Base-by-base conservation (phyloP, 2,113 vertebrate genomes). In the Nansenia antarctica region DNA sequence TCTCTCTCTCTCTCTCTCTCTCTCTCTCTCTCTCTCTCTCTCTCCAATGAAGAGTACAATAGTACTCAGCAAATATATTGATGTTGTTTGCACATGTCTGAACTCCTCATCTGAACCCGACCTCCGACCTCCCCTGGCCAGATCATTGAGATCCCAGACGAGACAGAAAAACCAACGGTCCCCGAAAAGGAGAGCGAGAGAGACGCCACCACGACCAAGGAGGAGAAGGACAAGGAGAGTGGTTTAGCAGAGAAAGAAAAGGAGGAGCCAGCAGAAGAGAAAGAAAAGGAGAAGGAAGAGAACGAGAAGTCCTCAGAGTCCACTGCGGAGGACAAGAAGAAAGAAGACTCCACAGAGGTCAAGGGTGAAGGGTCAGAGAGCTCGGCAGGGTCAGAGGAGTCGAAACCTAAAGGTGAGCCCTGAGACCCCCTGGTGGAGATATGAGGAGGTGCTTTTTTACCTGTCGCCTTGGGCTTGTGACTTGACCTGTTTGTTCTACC, bases 71-170 rank as follows among this genome's bases (percentile, higher is more conserved):
- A 15, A 1, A 0, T 11, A 5, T 5, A 57, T 20, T 18, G 26
- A 57, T 42, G 14, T 42, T 15, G 26, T 54, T n/a, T 27, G 26
- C 22, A 55, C 53, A 2, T 2, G 22, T 27, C 7, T 20, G 14
- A n/a, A 7, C 15, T 20, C n/a, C 27, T 9, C 54, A 57, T 15
- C 9, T 27, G 9, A 15, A 29, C 24, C 14, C 14, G 0, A 57
- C 20, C 5, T 30, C 29, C n/a, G 0, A 49, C 45, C 34, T 9
- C 79, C 69, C 63, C 69, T 62, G 6, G 0, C 1, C 55, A 93
- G 92, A 86, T 93, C 35, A 92, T 93, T 62, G 92, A 93, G 81
- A 92, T 93, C 82, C 91, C 90, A 35, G 92, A 93, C 32, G 91
- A 93, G 71, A 74, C 79, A 12, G 91, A 93, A 61, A 92, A 90